Percentiles rank a stretch among this genome's conserved stretches.
phyloP scores from a whole-genome alignment of 2,113 vertebrate species.

The Addax nasomaculatus region DNA sequence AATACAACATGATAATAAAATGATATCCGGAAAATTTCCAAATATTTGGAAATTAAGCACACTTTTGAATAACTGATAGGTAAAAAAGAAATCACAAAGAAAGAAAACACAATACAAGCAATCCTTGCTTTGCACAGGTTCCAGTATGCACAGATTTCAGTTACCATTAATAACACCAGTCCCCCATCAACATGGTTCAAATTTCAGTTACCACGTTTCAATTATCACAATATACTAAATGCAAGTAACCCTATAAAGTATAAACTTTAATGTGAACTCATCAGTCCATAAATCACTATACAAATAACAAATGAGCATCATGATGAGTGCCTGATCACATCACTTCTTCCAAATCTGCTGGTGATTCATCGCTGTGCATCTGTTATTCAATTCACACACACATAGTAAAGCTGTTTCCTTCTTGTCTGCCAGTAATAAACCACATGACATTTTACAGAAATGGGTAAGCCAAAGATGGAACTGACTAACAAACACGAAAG shows the following conservation, averaged over 20 bases:
- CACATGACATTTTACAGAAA: constrained; percentile 16
- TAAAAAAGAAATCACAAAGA: not conserved
- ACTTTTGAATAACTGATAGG: not conserved
- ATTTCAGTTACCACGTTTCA: not conserved
- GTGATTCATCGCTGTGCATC: not conserved
- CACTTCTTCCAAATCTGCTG: not conserved
- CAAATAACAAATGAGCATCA: not conserved
- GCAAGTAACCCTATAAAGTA: not conserved
- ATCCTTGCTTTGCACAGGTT: not conserved
- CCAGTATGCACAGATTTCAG: not conserved
- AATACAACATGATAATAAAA: not conserved
- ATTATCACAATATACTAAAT: not conserved
- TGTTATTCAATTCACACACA: not conserved
- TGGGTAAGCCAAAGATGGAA: not conserved
- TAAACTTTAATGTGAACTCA: not conserved
- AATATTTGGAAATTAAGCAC: constrained; percentile 11
- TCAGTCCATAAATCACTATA: not conserved
- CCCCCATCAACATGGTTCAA: not conserved
- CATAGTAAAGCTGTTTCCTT: not conserved
- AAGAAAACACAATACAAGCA: not conserved
- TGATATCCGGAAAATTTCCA: not conserved
- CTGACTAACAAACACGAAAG: not conserved
- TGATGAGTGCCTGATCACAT: not conserved
- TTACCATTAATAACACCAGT: not conserved
- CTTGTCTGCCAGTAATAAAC: not conserved